phyloP scores from a whole-genome alignment of 2,797 vertebrate genomes.

The Zenarchopterus dispar region DNA sequence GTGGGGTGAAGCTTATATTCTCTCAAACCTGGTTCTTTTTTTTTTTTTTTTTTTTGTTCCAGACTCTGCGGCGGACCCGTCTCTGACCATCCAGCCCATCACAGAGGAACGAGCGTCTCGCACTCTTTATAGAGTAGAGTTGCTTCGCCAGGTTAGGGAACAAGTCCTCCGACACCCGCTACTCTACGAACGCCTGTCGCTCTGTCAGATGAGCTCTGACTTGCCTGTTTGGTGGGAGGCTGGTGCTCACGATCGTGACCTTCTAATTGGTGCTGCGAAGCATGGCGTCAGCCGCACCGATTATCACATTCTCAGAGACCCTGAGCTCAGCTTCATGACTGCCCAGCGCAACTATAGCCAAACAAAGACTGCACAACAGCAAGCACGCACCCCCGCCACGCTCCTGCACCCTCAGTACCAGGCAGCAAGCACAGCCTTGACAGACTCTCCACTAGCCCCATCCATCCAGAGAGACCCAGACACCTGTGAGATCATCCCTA shows the following conservation, averaged over 20 bases:
- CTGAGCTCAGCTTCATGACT: constrained; percentile 94
- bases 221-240: constrained; percentile 97
- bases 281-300: constrained; percentile 98
- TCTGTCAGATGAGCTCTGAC: constrained; percentile 94
- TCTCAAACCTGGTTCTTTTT: constrained; percentile 17
- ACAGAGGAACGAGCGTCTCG: constrained; percentile 97
- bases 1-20: constrained; percentile 7
- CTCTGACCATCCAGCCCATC: constrained; percentile 95
- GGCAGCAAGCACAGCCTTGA: constrained; percentile 57
- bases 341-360: constrained; percentile 95
- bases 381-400: constrained; percentile 63
- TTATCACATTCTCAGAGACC: constrained; percentile 97
- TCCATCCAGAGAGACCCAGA: constrained; percentile 78
- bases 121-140: constrained; percentile 94
- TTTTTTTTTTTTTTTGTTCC: constrained; percentile 43
- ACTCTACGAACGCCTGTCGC: constrained; percentile 89
- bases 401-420: constrained; percentile 81
- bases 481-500: constrained; percentile 78
- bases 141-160: constrained; percentile 95
- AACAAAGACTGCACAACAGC: constrained; percentile 86
- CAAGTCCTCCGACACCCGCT: constrained; percentile 94
- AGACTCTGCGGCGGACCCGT: constrained; percentile 88
- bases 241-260: constrained; percentile 94
- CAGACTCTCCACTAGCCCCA: constrained; percentile 62
- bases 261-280: constrained; percentile 95